These are phyloP conservation scores for Globodera rostochiensis DNA, from an alignment of 1,140 invertebrate species.

Conservation along the genomic window DNA sequence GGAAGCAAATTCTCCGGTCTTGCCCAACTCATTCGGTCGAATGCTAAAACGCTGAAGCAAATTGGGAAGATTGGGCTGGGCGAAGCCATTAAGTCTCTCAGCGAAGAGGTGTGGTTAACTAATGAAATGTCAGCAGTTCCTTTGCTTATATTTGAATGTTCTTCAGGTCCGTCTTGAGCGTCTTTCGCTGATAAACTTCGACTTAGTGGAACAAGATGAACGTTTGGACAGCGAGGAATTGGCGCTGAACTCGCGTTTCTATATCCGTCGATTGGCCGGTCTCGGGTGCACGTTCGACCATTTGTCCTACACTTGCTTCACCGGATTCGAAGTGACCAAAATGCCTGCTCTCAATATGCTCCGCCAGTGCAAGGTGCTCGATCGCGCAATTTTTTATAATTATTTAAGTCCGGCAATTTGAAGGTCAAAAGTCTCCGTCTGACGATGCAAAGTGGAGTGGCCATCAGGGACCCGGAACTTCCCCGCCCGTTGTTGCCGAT, in stretches of 20 bases:
- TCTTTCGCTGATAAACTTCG: slow-evolving; percentile 56
- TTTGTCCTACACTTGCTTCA: slow-evolving; percentile 55
- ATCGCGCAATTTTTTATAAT: not conserved
- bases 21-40: slow-evolving; percentile 43
- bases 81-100: slow-evolving; percentile 50
- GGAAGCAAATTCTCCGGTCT: slow-evolving; percentile 44
- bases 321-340: slow-evolving; percentile 50
- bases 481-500: slow-evolving; percentile 29
- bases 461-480: slow-evolving; percentile 37
- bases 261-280: slow-evolving; percentile 44
- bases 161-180: slow-evolving; percentile 51
- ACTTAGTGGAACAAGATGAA: slow-evolving; percentile 46
- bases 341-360: slow-evolving; percentile 48
- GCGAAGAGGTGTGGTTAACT: slow-evolving; percentile 35
- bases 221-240: slow-evolving; percentile 36
- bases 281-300: slow-evolving; percentile 54
- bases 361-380: slow-evolving; percentile 38
- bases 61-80: slow-evolving; percentile 49
- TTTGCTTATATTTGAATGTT: not conserved
- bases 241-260: slow-evolving; percentile 39
- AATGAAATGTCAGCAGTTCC: not conserved
- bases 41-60: slow-evolving; percentile 46
- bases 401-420: not conserved
- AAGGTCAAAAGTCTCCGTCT: slow-evolving; percentile 50
- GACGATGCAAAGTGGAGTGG: slow-evolving; percentile 55